Conservation (phyloP, 2,888 invertebrate genomes). For the Cotesia congregata region DNA sequence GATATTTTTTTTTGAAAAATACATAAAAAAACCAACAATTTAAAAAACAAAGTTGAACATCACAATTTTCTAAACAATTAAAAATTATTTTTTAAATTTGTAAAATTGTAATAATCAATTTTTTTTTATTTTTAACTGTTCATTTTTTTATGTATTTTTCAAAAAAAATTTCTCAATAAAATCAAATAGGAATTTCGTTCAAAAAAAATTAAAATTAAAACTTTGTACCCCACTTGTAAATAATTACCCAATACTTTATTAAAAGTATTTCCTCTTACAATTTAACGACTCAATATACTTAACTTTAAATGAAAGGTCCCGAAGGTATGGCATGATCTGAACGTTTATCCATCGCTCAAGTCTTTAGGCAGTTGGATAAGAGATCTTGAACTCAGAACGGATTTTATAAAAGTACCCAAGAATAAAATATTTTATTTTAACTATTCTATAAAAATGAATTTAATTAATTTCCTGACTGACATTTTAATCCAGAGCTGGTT, state of each 20-base stretch:
- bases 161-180: too few relatives aligned
- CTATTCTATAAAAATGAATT: neutral
- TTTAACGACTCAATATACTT: neutral
- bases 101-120: too few relatives aligned
- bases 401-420: slow-evolving; percentile 79
- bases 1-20: too few relatives aligned
- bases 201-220: too few relatives aligned
- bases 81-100: too few relatives aligned
- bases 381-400: slow-evolving; percentile 84
- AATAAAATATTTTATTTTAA: neutral
- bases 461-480: slow-evolving; percentile 16
- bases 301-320: slow-evolving; percentile 75
- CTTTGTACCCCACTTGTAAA: too few relatives aligned
- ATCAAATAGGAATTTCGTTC: too few relatives aligned
- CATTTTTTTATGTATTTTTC: too few relatives aligned
- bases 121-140: too few relatives aligned
- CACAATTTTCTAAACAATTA: too few relatives aligned
- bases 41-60: too few relatives aligned
- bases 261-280: neutral
- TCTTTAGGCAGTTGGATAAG: slow-evolving; percentile 88
- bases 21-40: too few relatives aligned
- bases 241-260: neutral
- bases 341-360: slow-evolving; percentile 90
- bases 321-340: slow-evolving; percentile 81
- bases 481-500: slow-evolving; percentile 76